Percentiles rank a stretch among this genome's conserved stretches.
phyloP scores from a whole-genome alignment of 2,113 vertebrate genomes.

The Hyperopisus bebe region DNA sequence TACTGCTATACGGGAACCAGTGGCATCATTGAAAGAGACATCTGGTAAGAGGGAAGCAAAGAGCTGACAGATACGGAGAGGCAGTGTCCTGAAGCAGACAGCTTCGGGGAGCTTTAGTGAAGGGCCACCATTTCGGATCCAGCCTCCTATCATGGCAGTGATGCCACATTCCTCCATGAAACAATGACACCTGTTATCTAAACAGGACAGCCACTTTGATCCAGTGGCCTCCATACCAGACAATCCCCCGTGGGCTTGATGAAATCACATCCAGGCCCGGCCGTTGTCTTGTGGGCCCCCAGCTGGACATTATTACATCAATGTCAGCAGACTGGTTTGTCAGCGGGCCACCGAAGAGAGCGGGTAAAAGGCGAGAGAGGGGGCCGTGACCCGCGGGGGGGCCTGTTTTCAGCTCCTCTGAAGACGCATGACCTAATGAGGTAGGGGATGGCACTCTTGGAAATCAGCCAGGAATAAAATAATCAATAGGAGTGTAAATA shows the following conservation, averaged over 20 bases:
- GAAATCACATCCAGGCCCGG: slow-evolving; percentile 25
- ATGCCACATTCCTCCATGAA: neutral
- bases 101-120: neutral
- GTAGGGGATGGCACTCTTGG: neutral
- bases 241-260: slow-evolving; percentile 30
- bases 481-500: neutral
- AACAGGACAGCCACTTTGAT: slow-evolving; percentile 33
- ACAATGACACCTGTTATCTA: slow-evolving; percentile 24
- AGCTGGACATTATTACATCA: slow-evolving; percentile 32
- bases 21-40: neutral
- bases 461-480: neutral
- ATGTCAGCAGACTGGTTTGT: slow-evolving; percentile 21
- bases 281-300: slow-evolving; percentile 1
- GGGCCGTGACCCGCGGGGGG: neutral
- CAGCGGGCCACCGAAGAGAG: neutral
- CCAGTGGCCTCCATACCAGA: slow-evolving; percentile 17
- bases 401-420: neutral
- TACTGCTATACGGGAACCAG: neutral
- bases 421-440: neutral
- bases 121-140: neutral
- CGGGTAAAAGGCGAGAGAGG: neutral
- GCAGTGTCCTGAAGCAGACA: neutral
- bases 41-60: neutral
- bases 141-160: neutral
- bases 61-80: neutral